Percentiles rank a stretch among this genome's conserved stretches.
These are phyloP conservation scores for Mustela nigripes DNA, from an alignment of 2,113 vertebrate species.

Conservation along the genomic window DNA sequence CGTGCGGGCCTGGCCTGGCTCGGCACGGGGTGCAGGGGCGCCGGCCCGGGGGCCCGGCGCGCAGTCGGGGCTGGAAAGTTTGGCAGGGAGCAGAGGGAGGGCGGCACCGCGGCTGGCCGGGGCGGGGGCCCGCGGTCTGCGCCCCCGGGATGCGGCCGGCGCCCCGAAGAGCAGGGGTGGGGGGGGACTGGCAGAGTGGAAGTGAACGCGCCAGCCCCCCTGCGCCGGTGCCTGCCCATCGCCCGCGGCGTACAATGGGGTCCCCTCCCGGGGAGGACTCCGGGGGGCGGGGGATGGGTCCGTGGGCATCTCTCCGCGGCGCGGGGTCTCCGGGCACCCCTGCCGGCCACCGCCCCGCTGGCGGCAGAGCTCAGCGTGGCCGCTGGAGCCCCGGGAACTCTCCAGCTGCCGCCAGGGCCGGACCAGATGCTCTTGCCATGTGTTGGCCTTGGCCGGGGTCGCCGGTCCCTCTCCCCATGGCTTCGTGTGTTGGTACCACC, in stretches of 20 bases:
- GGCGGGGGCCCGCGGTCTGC: slow-evolving; percentile 59
- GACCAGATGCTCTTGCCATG: slow-evolving; percentile 74
- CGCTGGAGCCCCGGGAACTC: slow-evolving; percentile 74
- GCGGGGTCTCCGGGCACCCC: slow-evolving; percentile 73
- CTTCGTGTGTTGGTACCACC: slow-evolving; percentile 35
- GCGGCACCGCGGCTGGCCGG: slow-evolving; percentile 13
- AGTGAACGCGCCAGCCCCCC: slow-evolving; percentile 38
- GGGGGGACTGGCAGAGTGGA: slow-evolving; percentile 6
- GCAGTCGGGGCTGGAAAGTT: slow-evolving; percentile 77
- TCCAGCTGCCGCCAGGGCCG: slow-evolving; percentile 68
- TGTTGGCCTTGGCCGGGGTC: slow-evolving; percentile 68
- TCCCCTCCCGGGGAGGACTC: slow-evolving; percentile 76
- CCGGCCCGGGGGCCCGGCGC: background rate
- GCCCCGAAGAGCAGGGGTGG: background rate
- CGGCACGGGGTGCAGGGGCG: slow-evolving; percentile 31
- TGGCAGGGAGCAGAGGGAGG: slow-evolving; percentile 68
- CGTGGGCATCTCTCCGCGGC: slow-evolving; percentile 70
- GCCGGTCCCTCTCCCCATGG: slow-evolving; percentile 61
- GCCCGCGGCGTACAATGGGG: slow-evolving; percentile 79
- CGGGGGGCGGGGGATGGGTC: slow-evolving; percentile 62
- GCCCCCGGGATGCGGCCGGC: slow-evolving; percentile 48
- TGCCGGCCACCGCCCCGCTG: slow-evolving; percentile 75
- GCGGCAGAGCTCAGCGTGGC: slow-evolving; percentile 69
- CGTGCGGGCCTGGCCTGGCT: slow-evolving; percentile 49
- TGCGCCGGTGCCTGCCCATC: slow-evolving; percentile 62